Percentiles rank a stretch among this genome's conserved stretches.
Conservation (phyloP, 2,113 vertebrate species). For the Sapajus apella region DNA sequence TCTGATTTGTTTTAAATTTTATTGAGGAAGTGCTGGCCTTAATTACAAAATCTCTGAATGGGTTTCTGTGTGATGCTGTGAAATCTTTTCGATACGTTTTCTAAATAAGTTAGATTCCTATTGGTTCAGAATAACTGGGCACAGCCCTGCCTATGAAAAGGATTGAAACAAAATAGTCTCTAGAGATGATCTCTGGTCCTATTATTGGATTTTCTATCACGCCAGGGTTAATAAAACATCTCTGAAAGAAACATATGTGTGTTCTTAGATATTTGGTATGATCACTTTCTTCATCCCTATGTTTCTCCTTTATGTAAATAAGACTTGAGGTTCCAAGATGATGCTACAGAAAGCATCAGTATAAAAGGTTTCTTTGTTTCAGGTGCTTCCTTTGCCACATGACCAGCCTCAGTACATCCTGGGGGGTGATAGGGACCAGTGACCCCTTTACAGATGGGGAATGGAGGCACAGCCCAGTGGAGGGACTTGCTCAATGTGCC, state of each 20-base stretch:
- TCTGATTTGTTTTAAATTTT: not conserved
- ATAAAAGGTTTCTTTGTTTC: not conserved
- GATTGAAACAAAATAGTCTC: not conserved
- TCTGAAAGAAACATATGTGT: not conserved
- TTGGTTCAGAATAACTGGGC: not conserved
- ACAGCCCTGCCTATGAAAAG: not conserved
- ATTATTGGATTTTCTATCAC: not conserved
- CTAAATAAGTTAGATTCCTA: slow-evolving; percentile 1
- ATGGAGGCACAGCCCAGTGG: not conserved
- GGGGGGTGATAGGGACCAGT: not conserved
- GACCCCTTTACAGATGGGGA: not conserved
- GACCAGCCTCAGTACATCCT: not conserved
- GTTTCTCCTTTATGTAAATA: slow-evolving; percentile 14
- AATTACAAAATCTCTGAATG: not conserved
- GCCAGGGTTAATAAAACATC: not conserved
- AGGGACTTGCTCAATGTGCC: not conserved
- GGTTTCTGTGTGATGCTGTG: not conserved
- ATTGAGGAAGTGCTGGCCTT: not conserved
- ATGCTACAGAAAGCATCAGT: not conserved
- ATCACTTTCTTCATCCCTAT: not conserved
- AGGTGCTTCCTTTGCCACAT: not conserved
- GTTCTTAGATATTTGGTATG: not conserved
- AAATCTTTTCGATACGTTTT: not conserved
- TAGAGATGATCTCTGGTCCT: not conserved
- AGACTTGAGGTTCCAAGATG: not conserved